Evolutionary conservation across 2,113 vertebrate species (phyloP), one percentile per base, ranked within the genome.

Genomic region (Spermophilus dauricus): DNA sequence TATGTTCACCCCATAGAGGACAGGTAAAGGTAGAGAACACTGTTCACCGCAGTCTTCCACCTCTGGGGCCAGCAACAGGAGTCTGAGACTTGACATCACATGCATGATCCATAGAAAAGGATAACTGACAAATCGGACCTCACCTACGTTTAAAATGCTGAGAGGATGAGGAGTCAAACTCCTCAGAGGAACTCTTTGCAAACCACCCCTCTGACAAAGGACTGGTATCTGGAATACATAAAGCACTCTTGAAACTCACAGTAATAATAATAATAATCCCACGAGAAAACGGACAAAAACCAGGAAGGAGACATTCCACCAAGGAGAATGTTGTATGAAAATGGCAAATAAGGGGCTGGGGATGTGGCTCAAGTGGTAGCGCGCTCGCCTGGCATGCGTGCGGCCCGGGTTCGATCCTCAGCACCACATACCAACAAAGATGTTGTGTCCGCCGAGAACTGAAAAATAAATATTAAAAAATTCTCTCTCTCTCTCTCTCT

Each of bases 1-100:
- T 22, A 26, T 22, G 48, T 70, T 86, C 84, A 86, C 16, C 37
- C 45, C 32, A 69, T 18, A 34, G 84, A 86, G 8, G 95, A 96
- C 97, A 89, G 88, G n/a, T 89, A 0, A 76, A 97, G 91, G 76
- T 94, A 92, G 96, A 96, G 92, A 58, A 95, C 67, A 30, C 89
- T 94, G 89, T 95, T 93, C 91, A 83, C 83, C 9, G 34, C 5
- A 17, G 10, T 17, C 48, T 53, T 63, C 11, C 14, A 53, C n/a
- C 17, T 48, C 20, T 7, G 1, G 10, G 82, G 16, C 45, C 70
- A 48, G 53, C 28, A 67, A n/a, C 34, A 28, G 56, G 61, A 89
- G 58, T 45, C 69, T 34, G 37, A 61, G 39, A 58, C 45, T 61
- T 58, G 8, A 63, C n/a, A 28, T 32, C 56, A 63, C 30, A 84